Base-by-base conservation (phyloP, 1,140 invertebrate species). In the Hylyphantes graminicola region DNA sequence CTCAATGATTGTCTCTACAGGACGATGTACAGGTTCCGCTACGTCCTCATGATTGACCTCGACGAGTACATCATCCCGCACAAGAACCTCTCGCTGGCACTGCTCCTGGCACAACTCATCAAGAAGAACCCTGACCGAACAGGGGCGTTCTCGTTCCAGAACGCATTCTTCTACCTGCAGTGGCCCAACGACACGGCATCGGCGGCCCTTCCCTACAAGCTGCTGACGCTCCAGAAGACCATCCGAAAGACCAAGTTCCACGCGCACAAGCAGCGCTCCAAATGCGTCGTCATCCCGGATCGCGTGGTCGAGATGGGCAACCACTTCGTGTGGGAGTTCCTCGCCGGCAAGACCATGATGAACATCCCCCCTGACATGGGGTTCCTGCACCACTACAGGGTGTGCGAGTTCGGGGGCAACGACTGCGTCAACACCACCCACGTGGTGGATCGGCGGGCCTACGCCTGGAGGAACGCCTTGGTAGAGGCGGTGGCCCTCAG, bases 1-100 rank as follows among this genome's bases (percentile, higher is more conserved):
- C 92, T 97, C 61, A 97, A 98, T 89, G 96, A 98, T 90, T 98
- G 96, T 89, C 92, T 98, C 57, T 97, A 97, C 90, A 91, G 96
- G 85, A 95, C 94, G 35, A 96, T 97, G 94, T 94, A 95, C 85
- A 91, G 89, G 19, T 95, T 93, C 85, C 93, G 94, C 59, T 96
- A 95, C 89, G 91, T 96, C 13, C 92, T 96, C 0, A 92, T 97
- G 53, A 93, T 97, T 17, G 96, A 98, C 90, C 91, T 97, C 75
- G 96, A 98, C 88, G 96, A 98, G 89, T 95, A 95, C 87, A 95
- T 97, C 84, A 92, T 97, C 85, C 96, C 96, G 0, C 93, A 94
- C 57, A 91, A 93, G 82, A 94, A 96, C 86, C 90, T 93, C 68
- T 94, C 93, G 0, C 90, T 95, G 75, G 82, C 21, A 2, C 77